Evolutionary conservation across 53 echinoderm and acorn worm genomes (phyloP), one percentile per base, ranked within the genome.

Genomic region (Patiria pectinifera): DNA sequence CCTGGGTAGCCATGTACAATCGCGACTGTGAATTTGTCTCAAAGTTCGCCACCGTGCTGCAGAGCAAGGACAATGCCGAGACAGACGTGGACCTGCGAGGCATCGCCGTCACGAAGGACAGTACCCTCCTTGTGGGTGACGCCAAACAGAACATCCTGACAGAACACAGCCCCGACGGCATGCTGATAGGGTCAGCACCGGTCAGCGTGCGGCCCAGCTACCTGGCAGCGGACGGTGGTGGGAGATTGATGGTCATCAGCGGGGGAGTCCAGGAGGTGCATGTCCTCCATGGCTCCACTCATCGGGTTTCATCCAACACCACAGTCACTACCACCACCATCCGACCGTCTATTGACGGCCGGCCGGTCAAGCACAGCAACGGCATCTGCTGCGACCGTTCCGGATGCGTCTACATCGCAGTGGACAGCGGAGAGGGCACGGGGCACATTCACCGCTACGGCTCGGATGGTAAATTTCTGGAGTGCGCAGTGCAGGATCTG

Each of bases 401-500:
- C 79, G 79, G 47, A 5, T 53, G 53, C 25, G 19, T 79, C 47
- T 79, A 79, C 47, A 13, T 79, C 43, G 79, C 79, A 11, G 46
- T 79, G 47, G 45, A 79, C 79, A 48, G 46, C 16, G 79, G 79
- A 44, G 45, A 46, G 46, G 48, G 48, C 15, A 79, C 45, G 10
- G 79, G 79, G 47, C 79, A 79, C 16, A 79, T 79, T 79, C 79
- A 79, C 48, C 79, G 48, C 48, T 79, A 79, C 79, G 0, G 16
- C 2, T n/a, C 79, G 2, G 43, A 45, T 3, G 79, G 79, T 15
- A 18, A 13, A 45, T 79, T 79, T 25, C 15, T 79, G 13, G 79
- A 79, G 12, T 79, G 79, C 48, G 79, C 24, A 11, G 46, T 79
- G 3, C 21, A 79, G 46, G 45, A 15, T 25, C 16, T 79, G 46